A percentile compares a stretch with the other conserved stretches of the same genome.
These are phyloP conservation scores for Holacanthus passer DNA, from an alignment of 2,113 vertebrate genomes.

Conservation along the genomic window DNA sequence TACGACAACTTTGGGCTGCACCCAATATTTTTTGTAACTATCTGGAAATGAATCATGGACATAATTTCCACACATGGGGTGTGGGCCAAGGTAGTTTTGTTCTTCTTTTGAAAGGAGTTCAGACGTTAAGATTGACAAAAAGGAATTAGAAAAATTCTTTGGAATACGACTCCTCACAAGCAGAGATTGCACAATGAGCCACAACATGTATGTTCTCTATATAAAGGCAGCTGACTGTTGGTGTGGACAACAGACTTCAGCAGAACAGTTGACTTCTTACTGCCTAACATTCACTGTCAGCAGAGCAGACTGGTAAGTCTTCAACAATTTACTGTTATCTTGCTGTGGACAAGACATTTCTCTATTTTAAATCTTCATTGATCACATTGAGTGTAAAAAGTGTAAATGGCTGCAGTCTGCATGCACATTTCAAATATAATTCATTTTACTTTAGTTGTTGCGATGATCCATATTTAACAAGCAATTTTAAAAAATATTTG, in stretches of 20 bases:
- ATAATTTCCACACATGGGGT: too few relatives aligned
- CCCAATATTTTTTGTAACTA: too few relatives aligned
- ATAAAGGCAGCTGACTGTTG: background rate
- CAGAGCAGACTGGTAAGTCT: slow-evolving; percentile 11
- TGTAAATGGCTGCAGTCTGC: background rate
- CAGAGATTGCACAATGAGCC: background rate
- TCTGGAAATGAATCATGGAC: too few relatives aligned
- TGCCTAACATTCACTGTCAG: background rate
- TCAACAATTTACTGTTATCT: background rate
- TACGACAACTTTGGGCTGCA: too few relatives aligned
- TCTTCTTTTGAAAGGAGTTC: too few relatives aligned
- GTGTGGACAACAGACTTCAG: background rate
- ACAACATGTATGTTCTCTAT: background rate
- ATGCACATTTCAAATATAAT: background rate
- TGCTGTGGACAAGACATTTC: background rate
- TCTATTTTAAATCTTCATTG: background rate
- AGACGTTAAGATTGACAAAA: too few relatives aligned
- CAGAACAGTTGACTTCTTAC: background rate
- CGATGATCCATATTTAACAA: background rate
- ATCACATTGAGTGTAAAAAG: background rate
- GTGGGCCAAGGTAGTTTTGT: too few relatives aligned
- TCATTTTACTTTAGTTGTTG: background rate
- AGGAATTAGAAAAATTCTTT: too few relatives aligned
- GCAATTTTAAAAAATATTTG: background rate
- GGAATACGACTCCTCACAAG: too few relatives aligned